A percentile compares a stretch with the other conserved stretches of the same genome.
Conservation (phyloP, 2,888 invertebrate genomes). For the Zygogramma bicolorata region DNA sequence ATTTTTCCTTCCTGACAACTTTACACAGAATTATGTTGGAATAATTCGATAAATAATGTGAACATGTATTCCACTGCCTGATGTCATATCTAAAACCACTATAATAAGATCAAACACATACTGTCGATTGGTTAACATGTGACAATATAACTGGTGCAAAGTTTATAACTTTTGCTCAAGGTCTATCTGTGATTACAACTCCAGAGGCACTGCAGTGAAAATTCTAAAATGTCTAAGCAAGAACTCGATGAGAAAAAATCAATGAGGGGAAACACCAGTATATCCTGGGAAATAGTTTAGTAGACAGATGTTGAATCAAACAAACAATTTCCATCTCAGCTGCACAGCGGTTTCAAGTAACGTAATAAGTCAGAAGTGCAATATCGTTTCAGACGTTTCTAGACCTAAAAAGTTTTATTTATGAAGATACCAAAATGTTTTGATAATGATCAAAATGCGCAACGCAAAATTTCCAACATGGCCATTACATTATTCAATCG, state of each 20-base stretch:
- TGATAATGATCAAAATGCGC: too few relatives aligned
- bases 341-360: too few relatives aligned
- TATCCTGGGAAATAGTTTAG: too few relatives aligned
- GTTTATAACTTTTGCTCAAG: neutral
- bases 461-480: too few relatives aligned
- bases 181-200: neutral
- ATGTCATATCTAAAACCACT: neutral
- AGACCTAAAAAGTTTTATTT: too few relatives aligned
- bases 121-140: neutral
- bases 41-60: neutral
- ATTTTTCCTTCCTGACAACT: neutral
- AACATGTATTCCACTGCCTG: neutral
- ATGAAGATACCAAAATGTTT: too few relatives aligned
- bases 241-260: neutral
- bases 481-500: too few relatives aligned
- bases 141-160: neutral
- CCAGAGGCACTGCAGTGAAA: neutral
- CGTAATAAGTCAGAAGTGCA: too few relatives aligned
- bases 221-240: neutral
- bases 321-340: too few relatives aligned
- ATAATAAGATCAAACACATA: neutral
- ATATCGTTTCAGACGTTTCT: too few relatives aligned
- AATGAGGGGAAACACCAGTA: neutral
- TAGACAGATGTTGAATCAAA: too few relatives aligned
- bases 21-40: neutral